Conservation (phyloP, 2,888 invertebrate genomes). For the Megastigmus dorsalis region DNA sequence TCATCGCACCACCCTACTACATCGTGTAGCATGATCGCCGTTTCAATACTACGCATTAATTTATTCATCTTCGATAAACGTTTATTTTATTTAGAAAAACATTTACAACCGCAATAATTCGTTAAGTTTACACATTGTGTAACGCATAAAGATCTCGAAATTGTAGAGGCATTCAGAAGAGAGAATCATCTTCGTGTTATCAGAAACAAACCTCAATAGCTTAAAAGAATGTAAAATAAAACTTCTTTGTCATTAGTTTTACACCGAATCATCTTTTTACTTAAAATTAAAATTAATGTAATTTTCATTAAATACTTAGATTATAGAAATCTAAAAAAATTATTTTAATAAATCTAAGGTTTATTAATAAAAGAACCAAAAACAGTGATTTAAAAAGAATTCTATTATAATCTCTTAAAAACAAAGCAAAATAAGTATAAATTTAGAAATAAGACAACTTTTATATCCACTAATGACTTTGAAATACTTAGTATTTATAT, state of each 20-base stretch:
- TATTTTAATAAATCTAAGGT: background rate
- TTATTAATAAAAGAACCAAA: background rate
- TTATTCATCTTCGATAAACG: conserved; percentile 25
- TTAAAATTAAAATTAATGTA: background rate
- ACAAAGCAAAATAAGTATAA: background rate
- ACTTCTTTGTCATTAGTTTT: background rate
- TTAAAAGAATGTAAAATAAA: conserved; percentile 1
- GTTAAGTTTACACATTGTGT: conserved; percentile 35
- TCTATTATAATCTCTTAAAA: background rate
- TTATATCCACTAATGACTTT: conserved; percentile 1
- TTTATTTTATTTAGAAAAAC: conserved; percentile 48
- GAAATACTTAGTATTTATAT: conserved; percentile 41
- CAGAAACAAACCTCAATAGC: background rate
- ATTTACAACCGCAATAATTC: conserved; percentile 47
- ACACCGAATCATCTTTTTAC: background rate
- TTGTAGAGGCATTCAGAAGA: conserved; percentile 47
- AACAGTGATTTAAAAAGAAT: too few relatives aligned
- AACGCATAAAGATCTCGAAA: conserved; percentile 18
- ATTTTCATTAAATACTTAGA: background rate
- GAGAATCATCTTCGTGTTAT: conserved; percentile 40
- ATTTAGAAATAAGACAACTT: conserved; percentile 7
- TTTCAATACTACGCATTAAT: conserved; percentile 45
- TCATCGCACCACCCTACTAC: conserved; percentile 21
- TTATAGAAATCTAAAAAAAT: background rate
- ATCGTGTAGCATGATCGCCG: conserved; percentile 31